These are phyloP conservation scores for Tachysurus vachellii DNA, from an alignment of 2,113 vertebrate species.

Conservation along the genomic window DNA sequence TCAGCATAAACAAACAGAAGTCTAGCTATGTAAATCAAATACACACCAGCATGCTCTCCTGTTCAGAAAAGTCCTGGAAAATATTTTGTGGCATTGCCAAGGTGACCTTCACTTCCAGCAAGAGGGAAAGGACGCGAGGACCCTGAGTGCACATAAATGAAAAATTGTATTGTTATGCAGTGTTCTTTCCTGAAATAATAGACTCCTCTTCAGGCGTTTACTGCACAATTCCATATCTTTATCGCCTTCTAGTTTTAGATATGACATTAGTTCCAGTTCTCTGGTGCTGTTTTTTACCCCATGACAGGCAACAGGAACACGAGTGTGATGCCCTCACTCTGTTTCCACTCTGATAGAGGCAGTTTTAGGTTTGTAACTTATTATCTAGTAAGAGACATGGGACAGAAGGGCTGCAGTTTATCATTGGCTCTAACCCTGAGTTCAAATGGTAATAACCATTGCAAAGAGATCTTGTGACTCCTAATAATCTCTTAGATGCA, in stretches of 20 bases:
- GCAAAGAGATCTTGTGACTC: not conserved
- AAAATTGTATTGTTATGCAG: constrained; percentile 36
- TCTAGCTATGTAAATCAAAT: constrained; percentile 18
- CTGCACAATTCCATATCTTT: constrained; percentile 36
- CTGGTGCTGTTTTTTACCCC: constrained; percentile 19
- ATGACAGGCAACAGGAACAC: constrained; percentile 53
- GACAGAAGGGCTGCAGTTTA: not conserved
- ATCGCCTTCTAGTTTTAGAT: constrained; percentile 41
- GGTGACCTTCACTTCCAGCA: constrained; percentile 39
- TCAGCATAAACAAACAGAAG: constrained; percentile 10
- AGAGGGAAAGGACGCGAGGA: constrained; percentile 37
- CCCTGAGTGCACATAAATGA: constrained; percentile 38
- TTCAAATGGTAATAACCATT: not conserved
- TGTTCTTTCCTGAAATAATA: constrained; percentile 51
- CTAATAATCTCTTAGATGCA: not conserved
- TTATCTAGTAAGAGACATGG: constrained; percentile 10
- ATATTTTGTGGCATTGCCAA: constrained; percentile 40
- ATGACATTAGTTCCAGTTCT: constrained; percentile 49
- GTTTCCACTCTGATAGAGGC: constrained; percentile 35
- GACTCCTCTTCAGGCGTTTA: constrained; percentile 12
- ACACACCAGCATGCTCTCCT: not conserved
- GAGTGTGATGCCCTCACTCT: constrained; percentile 35
- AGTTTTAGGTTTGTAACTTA: constrained; percentile 5
- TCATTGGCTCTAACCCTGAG: not conserved
- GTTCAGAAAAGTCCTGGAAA: constrained; percentile 22